Evolutionary conservation across 2,797 vertebrate genomes (phyloP), one percentile per base, ranked within the genome.

Genomic region (Xyrichtys novacula): DNA sequence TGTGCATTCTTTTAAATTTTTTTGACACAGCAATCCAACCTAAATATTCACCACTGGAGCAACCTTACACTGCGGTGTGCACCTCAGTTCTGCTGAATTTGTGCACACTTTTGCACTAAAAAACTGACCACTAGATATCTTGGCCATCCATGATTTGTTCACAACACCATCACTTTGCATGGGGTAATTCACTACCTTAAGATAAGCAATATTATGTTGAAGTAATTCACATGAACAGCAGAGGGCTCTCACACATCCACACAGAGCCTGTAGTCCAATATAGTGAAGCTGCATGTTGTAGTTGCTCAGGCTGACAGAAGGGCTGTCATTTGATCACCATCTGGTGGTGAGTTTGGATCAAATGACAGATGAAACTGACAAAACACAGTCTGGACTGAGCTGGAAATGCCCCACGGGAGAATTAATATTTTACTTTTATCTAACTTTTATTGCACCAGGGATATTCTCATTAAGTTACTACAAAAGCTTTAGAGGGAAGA

Each of bases 301-400:
- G 31, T 4, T 22, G 14, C n/a, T 12, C n/a, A 34, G 32, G 31
- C 11, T 6, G 28, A 22, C 34, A 39, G 3, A 10, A 5, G 1
- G 23, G n/a, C 17, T 20, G 17, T 44, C 4, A 42, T 14, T 70
- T 49, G n/a, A 44, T 46, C 55, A 22, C 23, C 69, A 40, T 42
- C 49, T 56, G 48, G 40, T 68, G 48, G 46, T 59, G 26, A 57
- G 5, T 26, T 46, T 39, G 44, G 44, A 25, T 54, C 15, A 53
- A 22, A 19, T 28, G 23, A 17, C 31, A 64, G 15, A n/a, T 0
- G 15, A 22, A 17, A 25, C 16, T 25, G 16, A 54, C n/a, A 6
- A 46, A 16, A 20, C 7, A 15, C 32, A 17, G 8, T 26, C 31
- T 17, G 12, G 10, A 7, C 3, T 50, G 15, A 44, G 22, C 31